phyloP scores from a whole-genome alignment of 2,888 invertebrate species.

The Nomada flava region DNA sequence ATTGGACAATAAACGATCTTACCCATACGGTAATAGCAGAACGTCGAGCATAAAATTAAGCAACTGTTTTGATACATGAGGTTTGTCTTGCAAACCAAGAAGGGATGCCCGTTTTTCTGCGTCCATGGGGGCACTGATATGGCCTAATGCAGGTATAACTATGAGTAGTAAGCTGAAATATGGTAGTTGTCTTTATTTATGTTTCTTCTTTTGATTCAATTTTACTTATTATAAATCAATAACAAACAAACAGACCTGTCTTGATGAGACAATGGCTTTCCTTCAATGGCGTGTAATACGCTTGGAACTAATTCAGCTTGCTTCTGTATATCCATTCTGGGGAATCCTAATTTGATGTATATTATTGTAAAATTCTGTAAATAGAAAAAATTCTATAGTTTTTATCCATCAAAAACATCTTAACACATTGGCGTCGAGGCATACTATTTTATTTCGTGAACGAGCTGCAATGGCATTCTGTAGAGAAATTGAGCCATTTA shows the following conservation, averaged over 20 bases:
- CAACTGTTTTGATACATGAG: conserved; percentile 88
- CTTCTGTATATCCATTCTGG: conserved; percentile 90
- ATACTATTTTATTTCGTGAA: too few relatives aligned
- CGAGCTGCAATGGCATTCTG: too few relatives aligned
- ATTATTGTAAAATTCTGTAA: conserved; percentile 96
- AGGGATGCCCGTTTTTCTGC: conserved; percentile 87
- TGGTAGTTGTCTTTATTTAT: conserved; percentile 6
- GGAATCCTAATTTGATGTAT: conserved; percentile 96
- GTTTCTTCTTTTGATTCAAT: neutral
- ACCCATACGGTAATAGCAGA: conserved; percentile 94
- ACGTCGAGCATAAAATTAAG: conserved; percentile 93
- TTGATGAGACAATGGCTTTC: conserved; percentile 93
- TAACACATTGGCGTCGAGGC: neutral
- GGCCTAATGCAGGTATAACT: conserved; percentile 91
- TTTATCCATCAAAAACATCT: neutral
- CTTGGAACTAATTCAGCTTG: conserved; percentile 91
- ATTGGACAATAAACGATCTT: conserved; percentile 68
- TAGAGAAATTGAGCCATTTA: too few relatives aligned
- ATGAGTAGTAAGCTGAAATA: conserved; percentile 90
- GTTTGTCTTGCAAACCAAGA: conserved; percentile 90
- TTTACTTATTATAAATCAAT: conserved; percentile 9
- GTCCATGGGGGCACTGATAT: conserved; percentile 88
- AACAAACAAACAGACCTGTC: conserved; percentile 89
- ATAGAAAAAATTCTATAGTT: conserved; percentile 61
- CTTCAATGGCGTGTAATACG: conserved; percentile 91